Evolutionary conservation across 2,888 invertebrate genomes (phyloP).

Genomic region (Prosapia bicincta): DNA sequence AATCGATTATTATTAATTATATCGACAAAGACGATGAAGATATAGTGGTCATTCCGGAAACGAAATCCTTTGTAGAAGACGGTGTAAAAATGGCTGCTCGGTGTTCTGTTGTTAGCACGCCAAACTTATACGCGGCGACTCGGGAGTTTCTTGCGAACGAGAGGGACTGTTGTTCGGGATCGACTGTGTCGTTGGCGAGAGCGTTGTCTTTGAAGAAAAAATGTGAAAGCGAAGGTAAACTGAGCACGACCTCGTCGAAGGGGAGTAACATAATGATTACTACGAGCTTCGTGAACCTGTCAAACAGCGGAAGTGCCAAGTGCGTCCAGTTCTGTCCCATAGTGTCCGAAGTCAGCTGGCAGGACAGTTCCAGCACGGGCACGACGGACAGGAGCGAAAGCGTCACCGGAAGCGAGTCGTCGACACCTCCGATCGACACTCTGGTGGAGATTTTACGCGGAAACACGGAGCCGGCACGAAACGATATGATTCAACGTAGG

Average conservation of each 20-base stretch:
- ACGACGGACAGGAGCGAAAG: conserved; percentile 28
- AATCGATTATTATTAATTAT: conserved; percentile 24
- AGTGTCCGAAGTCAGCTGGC: conserved; percentile 76
- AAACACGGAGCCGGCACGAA: conserved; percentile 15
- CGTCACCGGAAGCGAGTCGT: conserved; percentile 29
- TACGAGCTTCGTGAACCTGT: conserved; percentile 41
- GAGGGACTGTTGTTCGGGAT: conserved; percentile 21
- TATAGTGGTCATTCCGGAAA: conserved; percentile 31
- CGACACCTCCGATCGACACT: conserved; percentile 19
- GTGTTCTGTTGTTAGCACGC: conserved; percentile 41
- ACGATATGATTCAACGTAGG: conserved; percentile 8
- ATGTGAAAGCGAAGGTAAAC: conserved; percentile 35
- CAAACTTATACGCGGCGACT: conserved; percentile 32
- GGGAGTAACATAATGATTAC: conserved; percentile 41
- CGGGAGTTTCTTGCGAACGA: conserved; percentile 24
- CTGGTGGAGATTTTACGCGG: conserved; percentile 22
- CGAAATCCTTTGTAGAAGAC: conserved; percentile 41
- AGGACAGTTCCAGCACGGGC: conserved; percentile 54
- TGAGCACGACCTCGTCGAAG: conserved; percentile 37
- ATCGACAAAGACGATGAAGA: conserved; percentile 38
- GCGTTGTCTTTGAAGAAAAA: conserved; percentile 38
- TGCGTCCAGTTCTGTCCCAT: conserved; percentile 78
- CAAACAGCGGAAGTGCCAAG: conserved; percentile 48
- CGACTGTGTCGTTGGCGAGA: conserved; percentile 36
- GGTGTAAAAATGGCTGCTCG: conserved; percentile 35